phyloP scores from a whole-genome alignment of 1,140 invertebrate species.

The Myzus persicae region DNA sequence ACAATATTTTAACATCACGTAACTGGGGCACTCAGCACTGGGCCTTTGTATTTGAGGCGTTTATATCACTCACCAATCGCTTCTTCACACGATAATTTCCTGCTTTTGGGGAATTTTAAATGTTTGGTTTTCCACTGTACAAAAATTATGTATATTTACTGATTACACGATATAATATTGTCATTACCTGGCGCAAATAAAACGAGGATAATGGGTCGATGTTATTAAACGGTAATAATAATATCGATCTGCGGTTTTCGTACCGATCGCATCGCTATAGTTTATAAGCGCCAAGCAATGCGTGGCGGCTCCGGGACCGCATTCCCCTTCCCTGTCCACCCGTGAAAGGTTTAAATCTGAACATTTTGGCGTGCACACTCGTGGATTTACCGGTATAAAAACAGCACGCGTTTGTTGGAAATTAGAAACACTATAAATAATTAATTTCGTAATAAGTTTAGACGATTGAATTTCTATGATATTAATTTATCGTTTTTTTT shows the following conservation, averaged over 20 bases:
- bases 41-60: not conserved
- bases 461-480: not conserved
- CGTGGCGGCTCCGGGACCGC: too few relatives aligned
- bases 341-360: not conserved
- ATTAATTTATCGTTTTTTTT: too few relatives aligned
- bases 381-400: not conserved
- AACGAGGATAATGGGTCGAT: not conserved
- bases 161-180: not conserved
- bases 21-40: too few relatives aligned
- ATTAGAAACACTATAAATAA: not conserved
- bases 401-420: not conserved
- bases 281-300: not conserved
- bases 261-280: not conserved
- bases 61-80: not conserved
- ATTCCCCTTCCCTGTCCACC: not conserved
- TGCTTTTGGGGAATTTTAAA: not conserved
- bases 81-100: not conserved
- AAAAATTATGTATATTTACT: not conserved
- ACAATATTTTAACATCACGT: too few relatives aligned
- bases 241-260: not conserved
- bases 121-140: not conserved
- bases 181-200: not conserved
- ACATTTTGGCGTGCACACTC: not conserved
- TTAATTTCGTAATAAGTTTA: not conserved
- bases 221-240: not conserved